These are phyloP conservation scores for Mobula hypostoma DNA, from an alignment of 2,113 vertebrate species.

Conservation along the genomic window DNA sequence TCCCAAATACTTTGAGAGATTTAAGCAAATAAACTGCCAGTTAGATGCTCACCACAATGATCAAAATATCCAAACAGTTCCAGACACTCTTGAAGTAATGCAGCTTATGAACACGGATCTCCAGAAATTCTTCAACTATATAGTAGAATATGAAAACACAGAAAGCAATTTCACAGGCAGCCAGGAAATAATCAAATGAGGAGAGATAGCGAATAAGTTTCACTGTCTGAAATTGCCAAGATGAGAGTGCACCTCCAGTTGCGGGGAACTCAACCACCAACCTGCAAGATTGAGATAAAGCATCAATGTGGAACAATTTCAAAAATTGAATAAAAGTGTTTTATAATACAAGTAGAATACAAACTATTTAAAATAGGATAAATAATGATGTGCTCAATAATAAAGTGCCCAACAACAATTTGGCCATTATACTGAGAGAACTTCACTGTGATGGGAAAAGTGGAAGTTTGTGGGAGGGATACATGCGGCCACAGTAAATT, in stretches of 20 bases:
- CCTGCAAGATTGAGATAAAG: slow-evolving; percentile 55
- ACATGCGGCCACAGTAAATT: too few relatives aligned
- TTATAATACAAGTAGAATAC: background rate
- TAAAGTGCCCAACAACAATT: too few relatives aligned
- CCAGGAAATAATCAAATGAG: slow-evolving; percentile 86
- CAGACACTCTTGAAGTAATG: slow-evolving; percentile 87
- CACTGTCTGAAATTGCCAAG: slow-evolving; percentile 91
- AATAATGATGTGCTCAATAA: background rate
- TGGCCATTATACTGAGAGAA: too few relatives aligned
- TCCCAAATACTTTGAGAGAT: too few relatives aligned
- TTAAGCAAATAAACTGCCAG: background rate
- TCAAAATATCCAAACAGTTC: slow-evolving; percentile 91
- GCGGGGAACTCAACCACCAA: slow-evolving; percentile 88
- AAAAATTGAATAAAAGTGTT: background rate
- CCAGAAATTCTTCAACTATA: slow-evolving; percentile 82
- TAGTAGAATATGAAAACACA: slow-evolving; percentile 93
- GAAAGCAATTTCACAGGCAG: slow-evolving; percentile 81
- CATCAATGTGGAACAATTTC: background rate
- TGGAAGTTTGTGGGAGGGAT: too few relatives aligned
- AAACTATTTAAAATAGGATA: background rate
- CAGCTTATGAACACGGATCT: slow-evolving; percentile 82
- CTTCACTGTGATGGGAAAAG: too few relatives aligned
- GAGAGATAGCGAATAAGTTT: slow-evolving; percentile 77
- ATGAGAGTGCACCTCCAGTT: slow-evolving; percentile 80
- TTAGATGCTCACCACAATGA: slow-evolving; percentile 67